Evolutionary conservation across 2,888 invertebrate species (phyloP).

Genomic region (Antitype chi): DNA sequence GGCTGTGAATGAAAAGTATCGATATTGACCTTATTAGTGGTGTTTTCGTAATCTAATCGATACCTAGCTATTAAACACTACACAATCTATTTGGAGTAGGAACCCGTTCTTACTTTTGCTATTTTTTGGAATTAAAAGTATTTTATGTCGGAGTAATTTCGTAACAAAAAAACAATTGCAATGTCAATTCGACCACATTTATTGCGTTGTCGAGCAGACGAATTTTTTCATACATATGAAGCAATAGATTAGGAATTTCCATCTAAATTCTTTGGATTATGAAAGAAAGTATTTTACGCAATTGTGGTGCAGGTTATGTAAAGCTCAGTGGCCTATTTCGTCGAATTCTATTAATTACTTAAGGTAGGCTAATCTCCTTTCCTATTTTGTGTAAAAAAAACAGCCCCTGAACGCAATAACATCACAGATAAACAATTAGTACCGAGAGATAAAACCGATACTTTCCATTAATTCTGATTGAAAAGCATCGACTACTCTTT

Average conservation of each 20-base stretch:
- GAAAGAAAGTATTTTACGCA: not conserved
- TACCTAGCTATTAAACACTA: not conserved
- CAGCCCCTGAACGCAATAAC: not conserved
- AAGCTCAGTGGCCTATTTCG: not conserved
- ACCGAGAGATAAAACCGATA: not conserved
- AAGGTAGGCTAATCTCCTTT: not conserved
- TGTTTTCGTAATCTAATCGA: not conserved
- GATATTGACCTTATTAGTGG: not conserved
- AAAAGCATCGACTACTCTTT: constrained; percentile 6
- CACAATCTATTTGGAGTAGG: not conserved
- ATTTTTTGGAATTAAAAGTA: not conserved
- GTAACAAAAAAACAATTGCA: not conserved
- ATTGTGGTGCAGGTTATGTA: not conserved
- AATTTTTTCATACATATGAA: not conserved
- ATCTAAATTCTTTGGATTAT: not conserved
- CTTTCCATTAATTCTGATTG: not conserved
- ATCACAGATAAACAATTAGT: not conserved
- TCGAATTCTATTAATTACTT: not conserved
- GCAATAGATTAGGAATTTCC: not conserved
- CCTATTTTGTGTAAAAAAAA: not conserved
- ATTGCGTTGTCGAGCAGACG: not conserved
- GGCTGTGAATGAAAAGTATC: constrained; percentile 32
- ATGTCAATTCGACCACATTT: not conserved
- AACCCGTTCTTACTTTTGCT: not conserved
- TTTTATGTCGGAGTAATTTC: not conserved